Conservation (phyloP, 2,113 vertebrate genomes). For the Psilopsiagon aurifrons region DNA sequence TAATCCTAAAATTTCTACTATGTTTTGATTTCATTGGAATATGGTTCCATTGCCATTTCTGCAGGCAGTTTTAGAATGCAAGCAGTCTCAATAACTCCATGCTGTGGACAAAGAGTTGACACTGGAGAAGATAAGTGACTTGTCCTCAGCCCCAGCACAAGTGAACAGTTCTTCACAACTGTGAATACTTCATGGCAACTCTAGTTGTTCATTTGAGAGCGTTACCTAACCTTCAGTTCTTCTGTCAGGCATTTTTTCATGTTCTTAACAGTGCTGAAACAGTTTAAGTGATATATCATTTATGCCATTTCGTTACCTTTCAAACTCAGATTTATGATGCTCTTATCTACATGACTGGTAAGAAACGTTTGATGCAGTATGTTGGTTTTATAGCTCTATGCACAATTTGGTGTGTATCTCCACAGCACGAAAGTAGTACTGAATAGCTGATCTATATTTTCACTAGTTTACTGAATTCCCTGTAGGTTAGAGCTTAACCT, state of each 20-base stretch:
- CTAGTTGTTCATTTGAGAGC: background rate
- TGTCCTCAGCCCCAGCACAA: background rate
- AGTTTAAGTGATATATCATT: background rate
- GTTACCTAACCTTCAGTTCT: background rate
- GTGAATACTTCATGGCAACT: background rate
- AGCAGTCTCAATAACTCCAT: fast-evolving
- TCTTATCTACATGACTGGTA: background rate
- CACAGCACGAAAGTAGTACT: background rate
- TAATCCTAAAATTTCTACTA: background rate
- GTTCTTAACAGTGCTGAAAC: background rate
- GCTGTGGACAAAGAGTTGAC: background rate
- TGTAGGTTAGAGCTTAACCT: background rate
- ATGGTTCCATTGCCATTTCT: background rate
- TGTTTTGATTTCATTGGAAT: background rate
- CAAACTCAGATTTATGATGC: slow-evolving; percentile 1
- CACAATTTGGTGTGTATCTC: background rate
- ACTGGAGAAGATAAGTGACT: background rate
- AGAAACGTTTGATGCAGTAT: background rate
- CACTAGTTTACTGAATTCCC: background rate
- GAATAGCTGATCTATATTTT: slow-evolving; percentile 29
- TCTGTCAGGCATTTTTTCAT: background rate
- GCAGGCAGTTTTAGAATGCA: background rate
- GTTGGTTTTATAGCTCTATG: slow-evolving; percentile 17
- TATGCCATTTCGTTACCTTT: background rate
- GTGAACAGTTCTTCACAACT: background rate